Conservation (phyloP, 2,888 invertebrate species). For the Coenonympha arcania region DNA sequence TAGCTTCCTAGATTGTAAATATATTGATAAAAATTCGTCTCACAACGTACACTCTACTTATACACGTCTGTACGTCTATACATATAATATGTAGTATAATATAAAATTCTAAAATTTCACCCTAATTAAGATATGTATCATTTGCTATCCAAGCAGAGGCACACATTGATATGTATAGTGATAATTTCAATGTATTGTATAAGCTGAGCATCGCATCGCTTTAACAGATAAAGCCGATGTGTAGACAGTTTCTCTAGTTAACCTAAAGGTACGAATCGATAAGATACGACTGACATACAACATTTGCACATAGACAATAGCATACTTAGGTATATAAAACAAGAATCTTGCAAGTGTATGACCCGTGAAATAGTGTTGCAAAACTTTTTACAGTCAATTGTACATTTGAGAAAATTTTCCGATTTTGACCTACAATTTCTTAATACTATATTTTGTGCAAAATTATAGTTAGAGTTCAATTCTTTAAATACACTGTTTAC, state of each 20-base stretch:
- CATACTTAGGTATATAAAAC: too few species aligned
- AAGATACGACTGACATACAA: background rate
- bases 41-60: conserved; percentile 60
- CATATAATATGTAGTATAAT: conserved; percentile 37
- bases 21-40: conserved; percentile 65
- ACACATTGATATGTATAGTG: conserved; percentile 72
- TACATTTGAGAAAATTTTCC: too few species aligned
- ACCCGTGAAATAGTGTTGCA: too few species aligned
- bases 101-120: conserved; percentile 65
- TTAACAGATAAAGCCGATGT: conserved; percentile 62
- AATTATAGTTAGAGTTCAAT: too few species aligned
- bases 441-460: too few species aligned
- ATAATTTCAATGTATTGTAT: conserved; percentile 29
- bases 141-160: conserved; percentile 71
- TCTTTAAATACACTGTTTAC: too few species aligned
- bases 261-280: conserved; percentile 14
- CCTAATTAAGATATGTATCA: conserved; percentile 67
- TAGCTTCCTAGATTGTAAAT: conserved; percentile 66
- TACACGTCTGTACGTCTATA: too few species aligned
- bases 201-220: conserved; percentile 50
- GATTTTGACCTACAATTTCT: too few species aligned
- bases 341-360: too few species aligned
- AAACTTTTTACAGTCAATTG: too few species aligned
- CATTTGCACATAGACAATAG: too few species aligned
- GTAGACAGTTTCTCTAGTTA: conserved; percentile 27